Evolutionary conservation across 2,113 vertebrate species (phyloP).

Genomic region (Dunckerocampus dactyliophorus): DNA sequence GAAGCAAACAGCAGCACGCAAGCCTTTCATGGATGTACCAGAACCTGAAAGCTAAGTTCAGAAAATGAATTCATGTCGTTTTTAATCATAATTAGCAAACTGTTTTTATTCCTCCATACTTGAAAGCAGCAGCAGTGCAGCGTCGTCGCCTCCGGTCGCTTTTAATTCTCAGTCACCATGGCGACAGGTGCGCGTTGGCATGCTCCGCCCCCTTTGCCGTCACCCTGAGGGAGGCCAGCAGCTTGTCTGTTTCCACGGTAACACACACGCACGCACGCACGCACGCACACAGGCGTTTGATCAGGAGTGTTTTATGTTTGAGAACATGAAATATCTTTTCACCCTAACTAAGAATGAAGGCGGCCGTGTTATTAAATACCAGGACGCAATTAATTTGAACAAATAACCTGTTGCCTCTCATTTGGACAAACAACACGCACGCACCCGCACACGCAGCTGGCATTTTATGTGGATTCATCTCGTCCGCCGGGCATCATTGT

Average conservation of each 20-base stretch:
- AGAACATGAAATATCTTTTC: background rate
- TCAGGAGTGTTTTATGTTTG: too few species aligned
- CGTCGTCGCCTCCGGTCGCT: background rate
- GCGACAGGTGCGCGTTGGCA: conserved; percentile 52
- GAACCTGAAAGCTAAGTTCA: too few species aligned
- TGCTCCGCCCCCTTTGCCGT: conserved; percentile 34
- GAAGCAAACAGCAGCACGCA: too few species aligned
- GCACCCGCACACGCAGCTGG: background rate
- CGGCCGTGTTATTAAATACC: too few species aligned
- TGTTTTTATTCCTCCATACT: background rate
- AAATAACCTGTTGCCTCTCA: background rate
- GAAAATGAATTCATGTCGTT: too few species aligned
- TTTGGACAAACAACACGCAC: background rate
- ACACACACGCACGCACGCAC: too few species aligned
- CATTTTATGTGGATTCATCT: background rate
- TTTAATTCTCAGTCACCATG: conserved; percentile 45
- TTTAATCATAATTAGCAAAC: too few species aligned
- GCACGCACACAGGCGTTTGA: too few species aligned
- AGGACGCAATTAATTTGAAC: background rate
- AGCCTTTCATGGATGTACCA: too few species aligned
- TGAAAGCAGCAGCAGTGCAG: background rate
- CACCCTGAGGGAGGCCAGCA: conserved; percentile 25
- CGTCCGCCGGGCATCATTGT: conserved; percentile 6
- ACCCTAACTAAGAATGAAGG: too few species aligned
- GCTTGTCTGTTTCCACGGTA: conserved; percentile 63